These are phyloP conservation scores for Drosophila persimilis DNA, from an alignment of 1,140 invertebrate genomes.

Conservation along the genomic window DNA sequence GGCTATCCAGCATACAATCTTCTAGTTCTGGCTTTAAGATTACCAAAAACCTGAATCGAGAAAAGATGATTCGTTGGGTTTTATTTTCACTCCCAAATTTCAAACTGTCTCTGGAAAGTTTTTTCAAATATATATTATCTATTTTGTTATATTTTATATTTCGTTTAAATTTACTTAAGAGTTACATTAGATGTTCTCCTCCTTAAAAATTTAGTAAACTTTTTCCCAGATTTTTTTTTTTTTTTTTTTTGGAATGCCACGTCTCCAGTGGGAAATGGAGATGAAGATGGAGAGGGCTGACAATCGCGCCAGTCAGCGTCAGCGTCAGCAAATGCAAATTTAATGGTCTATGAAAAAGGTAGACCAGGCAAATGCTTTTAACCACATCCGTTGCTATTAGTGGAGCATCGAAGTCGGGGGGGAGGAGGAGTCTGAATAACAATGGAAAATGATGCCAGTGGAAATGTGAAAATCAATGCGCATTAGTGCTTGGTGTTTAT, in stretches of 20 bases:
- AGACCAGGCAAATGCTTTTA: constrained; percentile 77
- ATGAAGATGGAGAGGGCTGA: constrained; percentile 16
- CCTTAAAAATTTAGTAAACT: constrained; percentile 57
- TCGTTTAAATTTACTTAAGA: too few relatives aligned
- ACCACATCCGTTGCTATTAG: constrained; percentile 78
- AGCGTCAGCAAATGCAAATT: constrained; percentile 74
- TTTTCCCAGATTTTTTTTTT: background rate
- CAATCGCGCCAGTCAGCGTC: constrained; percentile 69
- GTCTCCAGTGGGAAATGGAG: constrained; percentile 5
- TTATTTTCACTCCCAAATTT: too few relatives aligned
- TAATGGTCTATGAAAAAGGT: constrained; percentile 80
- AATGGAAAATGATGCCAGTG: constrained; percentile 69
- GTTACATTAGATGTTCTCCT: too few relatives aligned
- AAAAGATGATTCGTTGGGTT: too few relatives aligned
- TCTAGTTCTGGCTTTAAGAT: too few relatives aligned
- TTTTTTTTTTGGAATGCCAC: background rate
- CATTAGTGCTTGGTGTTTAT: constrained; percentile 71
- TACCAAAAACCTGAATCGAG: too few relatives aligned
- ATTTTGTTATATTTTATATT: too few relatives aligned
- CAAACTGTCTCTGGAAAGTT: too few relatives aligned
- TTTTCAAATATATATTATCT: too few relatives aligned
- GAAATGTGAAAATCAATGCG: constrained; percentile 77
- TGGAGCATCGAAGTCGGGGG: too few relatives aligned
- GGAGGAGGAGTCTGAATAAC: constrained; percentile 25
- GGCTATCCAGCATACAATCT: too few relatives aligned